Conservation (phyloP, 2,888 invertebrate genomes). For the Cataglyphis rosenhaueri region DNA sequence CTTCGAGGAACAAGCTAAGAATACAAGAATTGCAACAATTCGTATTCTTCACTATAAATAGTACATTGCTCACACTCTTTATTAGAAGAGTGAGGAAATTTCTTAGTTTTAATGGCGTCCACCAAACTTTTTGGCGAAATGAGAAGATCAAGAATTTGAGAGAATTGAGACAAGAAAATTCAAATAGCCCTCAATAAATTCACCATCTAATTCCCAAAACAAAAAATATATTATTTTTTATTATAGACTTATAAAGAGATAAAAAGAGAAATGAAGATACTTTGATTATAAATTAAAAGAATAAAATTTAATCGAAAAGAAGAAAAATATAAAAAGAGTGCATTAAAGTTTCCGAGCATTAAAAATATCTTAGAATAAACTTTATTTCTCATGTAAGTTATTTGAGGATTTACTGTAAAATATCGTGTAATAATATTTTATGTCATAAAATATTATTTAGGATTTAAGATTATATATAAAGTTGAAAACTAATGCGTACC, state of each 20-base stretch:
- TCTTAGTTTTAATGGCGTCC: constrained; percentile 18
- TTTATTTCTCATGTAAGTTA: neutral
- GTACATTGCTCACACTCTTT: constrained; percentile 3
- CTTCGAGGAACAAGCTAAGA: constrained; percentile 41
- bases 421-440: neutral
- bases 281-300: neutral
- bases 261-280: neutral
- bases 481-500: neutral
- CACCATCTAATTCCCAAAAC: neutral
- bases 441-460: neutral
- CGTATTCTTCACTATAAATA: constrained; percentile 17
- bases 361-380: neutral
- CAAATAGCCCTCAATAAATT: neutral
- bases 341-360: neutral
- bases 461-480: neutral
- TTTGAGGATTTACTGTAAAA: neutral
- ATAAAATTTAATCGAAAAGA: neutral
- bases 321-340: neutral
- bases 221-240: neutral
- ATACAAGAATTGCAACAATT: constrained; percentile 42
- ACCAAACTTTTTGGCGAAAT: neutral
- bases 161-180: neutral
- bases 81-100: neutral
- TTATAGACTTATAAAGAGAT: neutral
- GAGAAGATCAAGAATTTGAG: neutral